Evolutionary conservation across 2,113 vertebrate species (phyloP).

Genomic region (Prionailurus bengalensis): DNA sequence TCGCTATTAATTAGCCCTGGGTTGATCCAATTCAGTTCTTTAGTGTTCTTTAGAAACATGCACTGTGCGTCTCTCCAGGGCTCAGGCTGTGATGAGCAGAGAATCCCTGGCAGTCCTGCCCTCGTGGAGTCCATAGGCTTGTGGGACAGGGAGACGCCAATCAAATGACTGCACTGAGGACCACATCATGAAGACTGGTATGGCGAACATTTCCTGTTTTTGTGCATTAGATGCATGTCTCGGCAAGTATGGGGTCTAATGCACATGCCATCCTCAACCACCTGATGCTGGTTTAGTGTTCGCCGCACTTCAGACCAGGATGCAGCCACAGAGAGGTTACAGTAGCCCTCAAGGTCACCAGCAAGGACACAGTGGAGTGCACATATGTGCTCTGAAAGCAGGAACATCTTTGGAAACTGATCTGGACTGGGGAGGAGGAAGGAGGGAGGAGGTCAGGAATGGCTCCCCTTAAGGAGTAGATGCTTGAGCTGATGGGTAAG

Average conservation of each 20-base stretch:
- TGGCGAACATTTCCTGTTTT: no score
- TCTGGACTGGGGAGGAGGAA: neutral
- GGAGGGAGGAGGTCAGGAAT: neutral
- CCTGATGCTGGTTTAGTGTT: neutral
- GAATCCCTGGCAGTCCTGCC: neutral
- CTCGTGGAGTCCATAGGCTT: neutral
- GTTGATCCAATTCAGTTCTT: neutral
- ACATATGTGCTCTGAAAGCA: neutral
- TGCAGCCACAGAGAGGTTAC: neutral
- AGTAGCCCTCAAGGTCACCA: neutral
- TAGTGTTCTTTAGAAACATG: neutral
- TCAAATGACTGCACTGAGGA: neutral
- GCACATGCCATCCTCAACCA: rapidly evolving
- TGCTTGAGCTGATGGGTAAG: neutral
- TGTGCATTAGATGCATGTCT: rapidly evolving
- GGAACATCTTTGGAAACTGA: neutral
- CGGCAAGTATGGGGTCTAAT: rapidly evolving
- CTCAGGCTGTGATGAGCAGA: neutral
- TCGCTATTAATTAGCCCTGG: neutral
- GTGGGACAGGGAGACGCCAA: neutral
- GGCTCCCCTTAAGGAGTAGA: neutral
- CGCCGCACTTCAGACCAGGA: neutral
- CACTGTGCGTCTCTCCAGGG: rapidly evolving
- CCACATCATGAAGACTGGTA: rapidly evolving
- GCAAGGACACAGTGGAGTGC: neutral